These are phyloP conservation scores for mouse (Mus musculus) DNA, from an alignment of 2,113 vertebrate species.

Conservation along the genomic window DNA sequence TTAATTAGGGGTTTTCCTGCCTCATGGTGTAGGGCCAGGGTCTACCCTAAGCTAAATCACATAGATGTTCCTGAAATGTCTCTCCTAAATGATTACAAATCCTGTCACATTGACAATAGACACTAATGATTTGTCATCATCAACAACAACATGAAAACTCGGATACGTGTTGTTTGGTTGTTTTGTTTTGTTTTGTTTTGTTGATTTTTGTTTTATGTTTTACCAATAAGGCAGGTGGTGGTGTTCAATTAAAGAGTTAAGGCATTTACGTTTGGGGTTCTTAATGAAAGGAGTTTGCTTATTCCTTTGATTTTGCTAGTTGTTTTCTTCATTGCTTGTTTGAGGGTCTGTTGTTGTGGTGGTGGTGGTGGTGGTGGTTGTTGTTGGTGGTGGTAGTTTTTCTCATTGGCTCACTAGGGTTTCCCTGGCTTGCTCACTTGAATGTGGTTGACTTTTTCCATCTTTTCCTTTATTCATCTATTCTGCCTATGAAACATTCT, in stretches of 20 bases:
- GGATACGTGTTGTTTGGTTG: neutral
- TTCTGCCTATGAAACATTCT: neutral
- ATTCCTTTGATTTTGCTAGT: neutral
- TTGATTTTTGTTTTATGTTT: neutral
- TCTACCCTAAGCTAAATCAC: neutral
- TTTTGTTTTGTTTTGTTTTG: neutral
- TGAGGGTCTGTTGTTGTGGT: neutral
- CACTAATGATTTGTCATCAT: neutral
- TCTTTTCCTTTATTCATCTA: neutral
- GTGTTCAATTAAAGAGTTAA: neutral
- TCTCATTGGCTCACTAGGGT: neutral
- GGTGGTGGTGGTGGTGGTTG: neutral
- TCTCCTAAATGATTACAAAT: neutral
- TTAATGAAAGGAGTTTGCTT: neutral
- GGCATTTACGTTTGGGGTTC: neutral
- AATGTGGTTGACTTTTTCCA: neutral
- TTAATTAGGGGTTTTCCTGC: neutral
- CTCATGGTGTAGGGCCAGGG: neutral
- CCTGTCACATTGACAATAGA: neutral
- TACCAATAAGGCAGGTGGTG: neutral
- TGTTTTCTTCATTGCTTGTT: neutral
- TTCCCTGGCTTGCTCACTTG: neutral
- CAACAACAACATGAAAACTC: neutral
- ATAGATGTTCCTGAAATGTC: neutral
- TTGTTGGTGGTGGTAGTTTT: neutral